Base-by-base conservation (phyloP, 2,797 vertebrate genomes). In the Sebastes itinus region DNA sequence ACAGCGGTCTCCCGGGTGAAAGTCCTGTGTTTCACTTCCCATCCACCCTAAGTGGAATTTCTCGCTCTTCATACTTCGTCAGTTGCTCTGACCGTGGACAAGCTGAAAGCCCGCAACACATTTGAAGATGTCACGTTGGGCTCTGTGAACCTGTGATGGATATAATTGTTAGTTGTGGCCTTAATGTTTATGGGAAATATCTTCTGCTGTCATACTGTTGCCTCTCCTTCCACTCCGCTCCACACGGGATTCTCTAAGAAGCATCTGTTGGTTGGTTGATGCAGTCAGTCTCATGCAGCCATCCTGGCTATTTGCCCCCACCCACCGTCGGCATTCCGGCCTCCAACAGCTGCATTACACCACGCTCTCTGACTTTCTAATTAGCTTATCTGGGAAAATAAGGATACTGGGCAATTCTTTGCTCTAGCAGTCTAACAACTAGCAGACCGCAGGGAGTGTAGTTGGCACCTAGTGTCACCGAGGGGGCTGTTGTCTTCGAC, bases 391-490 rank as follows among this genome's bases (percentile, higher is more conserved):
- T 84, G 42, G 18, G 86, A 93, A 93, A 94, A 92, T 93, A 90
- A 92, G 85, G 92, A 94, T 90, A 88, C 91, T 84, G 92, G 90
- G 92, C 91, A 94, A 95, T 94, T 92, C 94, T 94, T 92, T 93
- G 93, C 94, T 95, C 94, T 90, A 94, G 92, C 94, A 95, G 92
- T 92, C 90, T 92, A 93, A 95, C 94, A 94, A 94, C 88, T 85
- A 93, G 91, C 78, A 80, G 87, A 85, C 87, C 75, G 64, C 84
- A 71, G 89, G 88, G 89, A 92, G 81, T 20, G 82, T 59, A 52
- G 81, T 78, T 88, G 84, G 89, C 87, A 92, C 85, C 87, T 82
- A 83, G 66, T 92, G 88, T 71, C 87, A 87, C 87, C 88, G 13
- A 88, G 90, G 88, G 91, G 82, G 81, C 86, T 82, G 86, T 92